Evolutionary conservation across 1,140 invertebrate species (phyloP).

Genomic region (Apis florea): DNA sequence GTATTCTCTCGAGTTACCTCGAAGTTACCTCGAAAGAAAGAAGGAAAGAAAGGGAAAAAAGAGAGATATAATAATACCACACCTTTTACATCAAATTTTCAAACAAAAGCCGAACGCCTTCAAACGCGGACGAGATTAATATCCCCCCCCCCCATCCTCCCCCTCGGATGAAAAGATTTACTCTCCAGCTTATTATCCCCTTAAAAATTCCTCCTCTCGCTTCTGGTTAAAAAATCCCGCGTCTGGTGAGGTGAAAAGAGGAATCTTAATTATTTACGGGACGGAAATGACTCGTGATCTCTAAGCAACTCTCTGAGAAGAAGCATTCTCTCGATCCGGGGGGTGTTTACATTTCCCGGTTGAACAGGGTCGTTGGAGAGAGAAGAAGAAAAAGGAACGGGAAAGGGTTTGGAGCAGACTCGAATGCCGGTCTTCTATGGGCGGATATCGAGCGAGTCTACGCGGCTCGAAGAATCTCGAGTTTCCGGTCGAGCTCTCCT

Average conservation of each 20-base stretch:
- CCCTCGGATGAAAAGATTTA: too few relatives aligned
- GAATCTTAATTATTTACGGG: slow-evolving; percentile 8
- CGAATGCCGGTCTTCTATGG: not conserved
- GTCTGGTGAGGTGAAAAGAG: not conserved
- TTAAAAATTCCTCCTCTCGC: not conserved
- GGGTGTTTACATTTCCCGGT: not conserved
- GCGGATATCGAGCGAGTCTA: not conserved
- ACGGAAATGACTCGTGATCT: not conserved
- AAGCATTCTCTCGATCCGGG: not conserved
- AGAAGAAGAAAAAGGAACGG: not conserved
- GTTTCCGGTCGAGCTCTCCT: not conserved
- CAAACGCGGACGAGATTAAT: too few relatives aligned
- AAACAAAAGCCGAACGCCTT: too few relatives aligned
- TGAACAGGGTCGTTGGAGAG: not conserved
- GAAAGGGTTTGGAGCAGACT: not conserved
- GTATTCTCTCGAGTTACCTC: too few relatives aligned
- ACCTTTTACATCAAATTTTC: too few relatives aligned
- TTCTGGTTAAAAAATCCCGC: not conserved
- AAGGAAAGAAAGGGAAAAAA: too few relatives aligned
- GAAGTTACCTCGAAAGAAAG: too few relatives aligned
- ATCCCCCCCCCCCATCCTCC: too few relatives aligned
- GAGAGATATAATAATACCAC: too few relatives aligned
- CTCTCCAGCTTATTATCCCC: not conserved
- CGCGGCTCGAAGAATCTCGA: not conserved
- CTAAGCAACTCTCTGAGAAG: not conserved